Evolutionary conservation across 2,797 vertebrate genomes (phyloP).

Genomic region (Scyliorhinus canicula): DNA sequence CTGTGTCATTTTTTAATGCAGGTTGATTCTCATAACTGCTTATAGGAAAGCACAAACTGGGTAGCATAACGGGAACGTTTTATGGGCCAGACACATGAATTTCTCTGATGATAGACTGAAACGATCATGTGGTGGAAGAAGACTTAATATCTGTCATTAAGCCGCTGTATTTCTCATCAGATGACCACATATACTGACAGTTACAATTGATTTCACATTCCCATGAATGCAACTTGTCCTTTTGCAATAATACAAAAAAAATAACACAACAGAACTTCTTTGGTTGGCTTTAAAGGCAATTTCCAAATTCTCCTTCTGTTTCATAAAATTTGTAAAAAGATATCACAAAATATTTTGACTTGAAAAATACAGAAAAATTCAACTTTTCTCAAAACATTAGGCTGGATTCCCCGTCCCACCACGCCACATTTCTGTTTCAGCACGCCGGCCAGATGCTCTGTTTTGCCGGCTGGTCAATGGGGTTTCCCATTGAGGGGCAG

Average conservation of each 20-base stretch:
- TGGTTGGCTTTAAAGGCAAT: neutral
- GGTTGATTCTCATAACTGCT: neutral
- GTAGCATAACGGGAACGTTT: neutral
- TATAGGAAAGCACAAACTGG: neutral
- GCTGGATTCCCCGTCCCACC: too few relatives aligned
- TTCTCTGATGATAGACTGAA: neutral
- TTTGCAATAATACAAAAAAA: neutral
- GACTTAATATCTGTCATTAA: neutral
- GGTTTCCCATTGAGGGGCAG: too few relatives aligned
- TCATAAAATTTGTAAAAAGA: neutral
- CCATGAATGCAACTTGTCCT: neutral
- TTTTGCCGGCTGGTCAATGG: too few relatives aligned
- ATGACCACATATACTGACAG: neutral
- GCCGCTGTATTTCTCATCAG: neutral
- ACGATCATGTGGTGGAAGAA: neutral
- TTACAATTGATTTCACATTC: neutral
- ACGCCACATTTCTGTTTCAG: too few relatives aligned
- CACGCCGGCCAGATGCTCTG: too few relatives aligned
- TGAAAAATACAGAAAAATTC: neutral
- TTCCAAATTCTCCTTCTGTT: neutral
- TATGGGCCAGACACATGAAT: neutral
- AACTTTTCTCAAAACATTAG: neutral
- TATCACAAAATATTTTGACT: neutral
- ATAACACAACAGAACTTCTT: too few relatives aligned
- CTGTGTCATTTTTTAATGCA: neutral